phyloP scores from a whole-genome alignment of 1,140 invertebrate species.

The Hycleus cichorii region DNA sequence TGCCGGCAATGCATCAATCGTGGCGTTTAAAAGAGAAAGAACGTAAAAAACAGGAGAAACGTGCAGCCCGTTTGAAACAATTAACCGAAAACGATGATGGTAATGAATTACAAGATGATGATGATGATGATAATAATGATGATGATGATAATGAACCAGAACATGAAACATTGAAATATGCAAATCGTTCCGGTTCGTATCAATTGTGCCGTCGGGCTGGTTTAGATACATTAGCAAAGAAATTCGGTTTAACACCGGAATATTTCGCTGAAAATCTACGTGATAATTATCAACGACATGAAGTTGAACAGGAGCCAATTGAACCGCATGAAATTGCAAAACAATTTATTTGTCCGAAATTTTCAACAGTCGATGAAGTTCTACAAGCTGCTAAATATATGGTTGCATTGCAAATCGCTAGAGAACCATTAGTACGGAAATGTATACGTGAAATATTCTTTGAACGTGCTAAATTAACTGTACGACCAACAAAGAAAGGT shows the following conservation, averaged over 20 bases:
- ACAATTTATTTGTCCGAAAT: conserved; percentile 51
- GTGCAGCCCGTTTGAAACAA: conserved; percentile 43
- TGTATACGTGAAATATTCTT: conserved; percentile 84
- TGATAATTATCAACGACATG: conserved; percentile 95
- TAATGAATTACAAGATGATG: conserved; percentile 49
- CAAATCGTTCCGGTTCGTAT: conserved; percentile 80
- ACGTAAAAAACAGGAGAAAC: conserved; percentile 52
- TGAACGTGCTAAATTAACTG: conserved; percentile 77
- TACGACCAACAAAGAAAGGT: conserved; percentile 84
- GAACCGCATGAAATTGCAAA: conserved; percentile 75
- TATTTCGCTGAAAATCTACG: conserved; percentile 95
- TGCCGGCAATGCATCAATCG: conserved; percentile 77
- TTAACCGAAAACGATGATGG: conserved; percentile 52
- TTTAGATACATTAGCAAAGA: conserved; percentile 77
- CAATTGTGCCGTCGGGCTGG: conserved; percentile 77
- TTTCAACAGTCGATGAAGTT: conserved; percentile 64
- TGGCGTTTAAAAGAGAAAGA: conserved; percentile 55
- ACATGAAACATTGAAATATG: conserved; percentile 68
- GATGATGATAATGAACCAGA: conserved; percentile 52
- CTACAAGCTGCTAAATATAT: conserved; percentile 86
- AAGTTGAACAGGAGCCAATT: conserved; percentile 84
- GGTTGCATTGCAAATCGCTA: conserved; percentile 87
- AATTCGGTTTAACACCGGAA: conserved; percentile 91
- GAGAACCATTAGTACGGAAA: conserved; percentile 83
- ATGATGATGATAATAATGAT: conserved; percentile 41